These are phyloP conservation scores for Eulithis prunata DNA, from an alignment of 2,888 invertebrate species.

Conservation along the genomic window DNA sequence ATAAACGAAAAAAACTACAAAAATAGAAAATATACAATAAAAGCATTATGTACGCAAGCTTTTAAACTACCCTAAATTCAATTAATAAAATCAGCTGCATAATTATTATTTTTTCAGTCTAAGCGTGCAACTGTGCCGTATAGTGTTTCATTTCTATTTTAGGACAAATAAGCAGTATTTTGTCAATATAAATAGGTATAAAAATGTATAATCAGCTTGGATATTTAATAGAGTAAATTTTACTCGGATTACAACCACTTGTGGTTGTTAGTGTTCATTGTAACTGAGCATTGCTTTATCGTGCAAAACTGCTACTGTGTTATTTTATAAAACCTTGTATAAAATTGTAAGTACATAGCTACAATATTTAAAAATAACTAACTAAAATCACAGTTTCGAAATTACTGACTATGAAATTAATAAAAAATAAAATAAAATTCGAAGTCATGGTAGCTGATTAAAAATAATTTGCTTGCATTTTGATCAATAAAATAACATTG, in stretches of 20 bases:
- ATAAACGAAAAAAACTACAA: neutral
- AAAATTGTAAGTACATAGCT: slow-evolving; percentile 31
- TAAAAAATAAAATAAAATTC: slow-evolving; percentile 33
- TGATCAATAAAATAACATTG: slow-evolving; percentile 6
- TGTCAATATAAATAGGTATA: no score
- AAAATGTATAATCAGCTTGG: no score
- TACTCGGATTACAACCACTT: no score
- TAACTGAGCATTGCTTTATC: neutral
- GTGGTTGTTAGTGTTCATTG: neutral
- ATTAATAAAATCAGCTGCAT: no score
- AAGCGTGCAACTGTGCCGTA: no score
- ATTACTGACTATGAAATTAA: slow-evolving; percentile 38
- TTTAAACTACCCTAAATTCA: no score
- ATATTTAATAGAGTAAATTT: no score
- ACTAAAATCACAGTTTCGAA: slow-evolving; percentile 51
- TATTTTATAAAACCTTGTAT: slow-evolving; percentile 29
- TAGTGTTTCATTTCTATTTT: no score
- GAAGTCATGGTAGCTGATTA: slow-evolving; percentile 6
- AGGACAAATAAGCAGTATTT: no score
- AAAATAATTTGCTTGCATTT: slow-evolving; percentile 3
- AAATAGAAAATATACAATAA: neutral
- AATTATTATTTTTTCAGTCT: no score
- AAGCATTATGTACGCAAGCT: neutral
- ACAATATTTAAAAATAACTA: slow-evolving; percentile 36
- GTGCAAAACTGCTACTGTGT: slow-evolving; percentile 8